Evolutionary conservation across 1,140 invertebrate species (phyloP).

Genomic region (Drosophila sturtevanti): DNA sequence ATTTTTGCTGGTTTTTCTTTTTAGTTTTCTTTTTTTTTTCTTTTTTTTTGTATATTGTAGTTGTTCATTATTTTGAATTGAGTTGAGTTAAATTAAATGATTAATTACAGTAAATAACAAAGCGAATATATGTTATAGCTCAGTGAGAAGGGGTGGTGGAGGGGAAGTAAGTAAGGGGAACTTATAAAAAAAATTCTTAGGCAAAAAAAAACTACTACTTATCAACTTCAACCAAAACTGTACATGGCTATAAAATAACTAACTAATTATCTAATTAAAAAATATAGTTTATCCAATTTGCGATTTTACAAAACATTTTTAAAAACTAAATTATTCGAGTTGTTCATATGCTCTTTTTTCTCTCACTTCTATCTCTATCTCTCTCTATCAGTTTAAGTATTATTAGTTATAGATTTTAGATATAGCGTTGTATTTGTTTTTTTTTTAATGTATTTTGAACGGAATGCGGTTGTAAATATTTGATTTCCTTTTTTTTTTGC

Average conservation of each 20-base stretch:
- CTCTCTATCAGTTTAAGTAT: neutral
- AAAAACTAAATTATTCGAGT: conserved; percentile 1
- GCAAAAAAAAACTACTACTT: neutral
- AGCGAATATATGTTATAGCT: neutral
- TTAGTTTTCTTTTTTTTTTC: neutral
- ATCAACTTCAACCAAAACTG: conserved; percentile 66
- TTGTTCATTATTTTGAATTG: neutral
- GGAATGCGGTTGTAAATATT: conserved; percentile 67
- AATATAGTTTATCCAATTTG: conserved; percentile 33
- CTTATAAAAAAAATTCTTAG: conserved; percentile 64
- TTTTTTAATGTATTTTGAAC: conserved; percentile 49
- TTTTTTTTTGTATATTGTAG: conserved; percentile 2
- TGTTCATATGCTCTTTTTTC: neutral
- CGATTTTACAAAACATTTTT: conserved; percentile 5
- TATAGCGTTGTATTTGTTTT: neutral
- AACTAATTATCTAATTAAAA: conserved; percentile 28
- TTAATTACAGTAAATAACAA: conserved; percentile 4
- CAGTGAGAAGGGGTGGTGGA: no score
- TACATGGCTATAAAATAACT: conserved; percentile 43
- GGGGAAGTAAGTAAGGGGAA: neutral
- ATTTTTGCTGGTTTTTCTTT: neutral
- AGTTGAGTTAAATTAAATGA: neutral
- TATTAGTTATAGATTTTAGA: conserved; percentile 27
- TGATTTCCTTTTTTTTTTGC: conserved; percentile 65
- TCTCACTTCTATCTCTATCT: neutral